phyloP scores from a whole-genome alignment of 2,113 vertebrate genomes.

The Poicephalus meyeri region DNA sequence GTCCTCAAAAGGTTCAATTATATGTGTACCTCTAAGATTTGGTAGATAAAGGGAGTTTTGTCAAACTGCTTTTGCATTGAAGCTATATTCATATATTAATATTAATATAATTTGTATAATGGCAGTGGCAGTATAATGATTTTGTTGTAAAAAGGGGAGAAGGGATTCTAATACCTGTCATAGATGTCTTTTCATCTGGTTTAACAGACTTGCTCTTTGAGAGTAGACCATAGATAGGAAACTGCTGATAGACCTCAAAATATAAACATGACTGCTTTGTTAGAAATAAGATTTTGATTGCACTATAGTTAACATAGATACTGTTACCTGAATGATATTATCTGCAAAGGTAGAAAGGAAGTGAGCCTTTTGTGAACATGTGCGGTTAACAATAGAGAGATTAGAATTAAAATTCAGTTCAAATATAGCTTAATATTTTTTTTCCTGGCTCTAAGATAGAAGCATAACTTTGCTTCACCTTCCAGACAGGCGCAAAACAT shows the following conservation, averaged over 20 bases:
- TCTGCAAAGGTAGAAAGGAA: background rate
- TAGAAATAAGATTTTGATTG: background rate
- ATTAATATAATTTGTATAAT: background rate
- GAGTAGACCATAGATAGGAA: background rate
- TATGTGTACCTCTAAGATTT: background rate
- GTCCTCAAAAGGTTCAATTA: background rate
- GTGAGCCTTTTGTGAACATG: background rate
- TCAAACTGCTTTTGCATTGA: background rate
- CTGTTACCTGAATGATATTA: background rate
- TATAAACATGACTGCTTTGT: background rate
- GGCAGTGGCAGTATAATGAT: background rate
- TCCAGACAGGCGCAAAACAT: background rate
- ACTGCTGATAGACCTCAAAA: background rate
- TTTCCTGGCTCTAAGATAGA: background rate
- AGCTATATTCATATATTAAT: background rate
- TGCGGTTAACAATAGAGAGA: background rate
- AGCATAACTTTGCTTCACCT: background rate
- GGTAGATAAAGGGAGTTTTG: background rate
- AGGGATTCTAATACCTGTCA: background rate
- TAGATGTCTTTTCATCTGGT: background rate
- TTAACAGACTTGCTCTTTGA: background rate
- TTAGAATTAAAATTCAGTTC: background rate
- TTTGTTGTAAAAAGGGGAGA: background rate
- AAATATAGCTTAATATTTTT: background rate
- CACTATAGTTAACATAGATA: background rate